phyloP scores from a whole-genome alignment of 2,888 invertebrate species.

The Teleogryllus oceanicus region DNA sequence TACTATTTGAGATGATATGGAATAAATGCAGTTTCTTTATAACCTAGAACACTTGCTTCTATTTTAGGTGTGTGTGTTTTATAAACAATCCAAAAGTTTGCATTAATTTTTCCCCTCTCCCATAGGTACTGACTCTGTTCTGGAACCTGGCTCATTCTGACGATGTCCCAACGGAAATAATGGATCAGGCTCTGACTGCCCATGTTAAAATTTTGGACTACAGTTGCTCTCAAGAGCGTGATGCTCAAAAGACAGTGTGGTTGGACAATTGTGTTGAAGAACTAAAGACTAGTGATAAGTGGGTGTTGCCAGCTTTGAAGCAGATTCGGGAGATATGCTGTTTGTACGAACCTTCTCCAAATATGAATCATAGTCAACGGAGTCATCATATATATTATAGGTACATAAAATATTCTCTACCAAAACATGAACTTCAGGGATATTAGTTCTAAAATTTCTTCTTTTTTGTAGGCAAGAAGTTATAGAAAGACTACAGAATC shows the following conservation, averaged over 20 bases:
- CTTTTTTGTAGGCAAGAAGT: conserved; percentile 61
- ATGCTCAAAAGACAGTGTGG: conserved; percentile 94
- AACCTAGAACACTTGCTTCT: no score
- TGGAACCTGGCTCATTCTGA: conserved; percentile 97
- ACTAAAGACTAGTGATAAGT: conserved; percentile 77
- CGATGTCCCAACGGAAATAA: conserved; percentile 93
- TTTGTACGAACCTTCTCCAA: conserved; percentile 83
- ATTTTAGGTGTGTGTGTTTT: background rate
- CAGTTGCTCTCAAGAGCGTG: conserved; percentile 94
- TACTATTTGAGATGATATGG: no score
- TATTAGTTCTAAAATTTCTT: background rate
- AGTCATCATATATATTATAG: conserved; percentile 58
- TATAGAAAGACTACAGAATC: conserved; percentile 85
- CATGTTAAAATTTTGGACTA: conserved; percentile 97
- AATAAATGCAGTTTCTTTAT: no score
- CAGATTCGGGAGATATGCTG: conserved; percentile 94
- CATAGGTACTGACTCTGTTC: conserved; percentile 79
- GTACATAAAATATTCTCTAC: conserved; percentile 42
- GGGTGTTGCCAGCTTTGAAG: conserved; percentile 92
- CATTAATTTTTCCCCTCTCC: background rate
- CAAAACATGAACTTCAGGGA: background rate
- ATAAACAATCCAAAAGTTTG: background rate
- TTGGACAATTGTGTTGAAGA: conserved; percentile 95
- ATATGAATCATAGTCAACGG: conserved; percentile 57
- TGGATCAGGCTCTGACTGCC: conserved; percentile 92